Evolutionary conservation across 2,888 invertebrate genomes (phyloP), one percentile per base, ranked within the genome.

Genomic region (Eristalinus sepulchralis): DNA sequence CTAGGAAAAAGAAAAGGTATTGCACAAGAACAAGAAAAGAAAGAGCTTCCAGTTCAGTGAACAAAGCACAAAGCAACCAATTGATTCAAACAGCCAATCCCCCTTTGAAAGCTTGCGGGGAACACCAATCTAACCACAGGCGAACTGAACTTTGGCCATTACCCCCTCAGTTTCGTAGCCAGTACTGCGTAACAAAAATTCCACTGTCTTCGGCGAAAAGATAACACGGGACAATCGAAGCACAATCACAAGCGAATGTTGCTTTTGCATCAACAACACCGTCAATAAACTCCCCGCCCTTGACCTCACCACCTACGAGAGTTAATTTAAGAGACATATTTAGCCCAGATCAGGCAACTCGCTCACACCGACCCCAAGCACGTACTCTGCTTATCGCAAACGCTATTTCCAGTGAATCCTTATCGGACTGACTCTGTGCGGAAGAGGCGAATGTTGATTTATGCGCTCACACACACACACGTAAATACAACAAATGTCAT

Each of bases 111-210:
- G 33, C 10, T 20, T 10, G 24, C 31, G 33, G 36, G 57, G 64
- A 57, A 63, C 13, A 39, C 39, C 62, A 55, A 33, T 64, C 75
- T 47, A 63, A 70, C 57, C 59, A 17, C 24, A 66, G 20, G 24
- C 55, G 55, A 57, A 47, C 0, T 70, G 68, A 81, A 81, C 82
- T 82, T 76, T 71, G 76, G 33, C 59, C 76, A 76, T 36, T 66
- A 66, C 70, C 76, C 64, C 76, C 82, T 66, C 67, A 11, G 20
- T 57, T 57, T 27, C 33, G 70, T 47, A 57, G 59, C 67, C 22
- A 4, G 13, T 63, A 59, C 63, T 71, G 64, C 82, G 82, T 82
- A 76, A 82, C 60, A 71, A 31, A 31, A 66, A 24, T 36, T 64
- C 13, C 24, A 55, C 27, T 27, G 39, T 39, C 20, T 27, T 13